These are phyloP conservation scores for Palaemon carinicauda DNA, from an alignment of 1,140 invertebrate genomes.

Conservation along the genomic window DNA sequence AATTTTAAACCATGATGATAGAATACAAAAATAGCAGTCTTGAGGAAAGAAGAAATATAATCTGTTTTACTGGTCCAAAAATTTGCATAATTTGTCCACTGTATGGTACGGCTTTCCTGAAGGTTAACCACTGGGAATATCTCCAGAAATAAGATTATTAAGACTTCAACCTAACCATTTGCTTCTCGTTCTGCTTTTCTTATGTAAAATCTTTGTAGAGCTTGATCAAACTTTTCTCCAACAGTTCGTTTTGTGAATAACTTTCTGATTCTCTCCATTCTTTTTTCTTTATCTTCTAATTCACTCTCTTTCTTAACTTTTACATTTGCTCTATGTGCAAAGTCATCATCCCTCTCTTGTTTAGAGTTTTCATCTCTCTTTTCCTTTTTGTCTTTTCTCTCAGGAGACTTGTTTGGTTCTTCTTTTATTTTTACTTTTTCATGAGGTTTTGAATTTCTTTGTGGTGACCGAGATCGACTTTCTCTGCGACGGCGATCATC, in stretches of 20 bases:
- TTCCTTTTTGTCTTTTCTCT: not conserved
- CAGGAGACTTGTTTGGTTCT: constrained; percentile 21
- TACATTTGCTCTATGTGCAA: constrained; percentile 43
- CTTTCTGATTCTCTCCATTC: constrained; percentile 42
- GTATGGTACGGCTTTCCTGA: too few species aligned
- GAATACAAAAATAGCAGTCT: too few species aligned
- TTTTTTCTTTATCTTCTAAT: constrained; percentile 50
- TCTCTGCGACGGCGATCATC: not conserved
- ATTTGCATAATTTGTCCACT: too few species aligned
- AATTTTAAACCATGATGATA: too few species aligned
- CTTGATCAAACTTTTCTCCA: constrained; percentile 79
- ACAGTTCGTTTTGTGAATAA: constrained; percentile 77
- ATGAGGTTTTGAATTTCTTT: not conserved
- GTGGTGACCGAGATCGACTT: not conserved
- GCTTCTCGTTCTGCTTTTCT: constrained; percentile 72
- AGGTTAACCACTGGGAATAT: too few species aligned
- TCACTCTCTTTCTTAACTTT: constrained; percentile 59
- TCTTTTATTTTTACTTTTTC: constrained; percentile 1
- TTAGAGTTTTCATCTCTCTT: constrained; percentile 15
- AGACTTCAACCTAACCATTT: not conserved
- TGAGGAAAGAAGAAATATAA: too few species aligned
- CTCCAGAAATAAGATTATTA: not conserved
- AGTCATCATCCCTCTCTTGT: not conserved
- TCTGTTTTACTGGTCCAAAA: too few species aligned
- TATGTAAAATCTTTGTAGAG: constrained; percentile 80